Evolutionary conservation across 2,113 vertebrate genomes (phyloP).

Genomic region (Centropus bengalensis): DNA sequence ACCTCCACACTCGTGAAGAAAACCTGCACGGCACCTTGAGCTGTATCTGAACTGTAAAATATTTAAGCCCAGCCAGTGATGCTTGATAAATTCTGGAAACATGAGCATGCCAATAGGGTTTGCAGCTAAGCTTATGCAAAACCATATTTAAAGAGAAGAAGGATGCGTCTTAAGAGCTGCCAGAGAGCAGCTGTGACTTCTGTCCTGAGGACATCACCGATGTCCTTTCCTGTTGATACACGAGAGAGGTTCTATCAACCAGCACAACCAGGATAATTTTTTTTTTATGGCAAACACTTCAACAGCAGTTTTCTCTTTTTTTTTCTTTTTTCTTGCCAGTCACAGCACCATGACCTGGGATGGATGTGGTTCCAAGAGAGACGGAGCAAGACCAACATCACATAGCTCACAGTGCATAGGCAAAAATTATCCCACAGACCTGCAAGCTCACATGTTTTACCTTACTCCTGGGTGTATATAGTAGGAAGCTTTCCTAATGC

Average conservation of each 20-base stretch:
- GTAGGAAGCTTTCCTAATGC: neutral
- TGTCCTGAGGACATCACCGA: neutral
- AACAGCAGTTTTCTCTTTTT: accelerated
- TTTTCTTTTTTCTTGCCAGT: neutral
- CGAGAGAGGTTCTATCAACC: accelerated
- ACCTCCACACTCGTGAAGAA: neutral
- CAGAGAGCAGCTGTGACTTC: neutral
- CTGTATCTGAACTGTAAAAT: neutral
- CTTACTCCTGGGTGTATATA: accelerated
- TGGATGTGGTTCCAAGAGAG: neutral
- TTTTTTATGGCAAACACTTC: neutral
- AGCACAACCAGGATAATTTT: neutral
- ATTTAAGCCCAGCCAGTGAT: neutral
- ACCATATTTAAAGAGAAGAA: accelerated
- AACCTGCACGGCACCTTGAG: neutral
- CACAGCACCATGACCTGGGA: neutral
- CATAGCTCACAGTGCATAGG: accelerated
- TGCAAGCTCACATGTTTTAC: accelerated
- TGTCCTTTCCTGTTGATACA: accelerated
- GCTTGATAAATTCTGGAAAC: neutral
- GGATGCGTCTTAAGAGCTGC: neutral
- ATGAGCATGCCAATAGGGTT: accelerated
- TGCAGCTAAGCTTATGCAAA: neutral
- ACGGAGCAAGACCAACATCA: neutral
- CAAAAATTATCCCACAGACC: accelerated